A percentile compares a stretch with the other conserved stretches of the same genome.
Evolutionary conservation across 1,140 invertebrate genomes (phyloP).

Genomic region (Eulimnadia texana): DNA sequence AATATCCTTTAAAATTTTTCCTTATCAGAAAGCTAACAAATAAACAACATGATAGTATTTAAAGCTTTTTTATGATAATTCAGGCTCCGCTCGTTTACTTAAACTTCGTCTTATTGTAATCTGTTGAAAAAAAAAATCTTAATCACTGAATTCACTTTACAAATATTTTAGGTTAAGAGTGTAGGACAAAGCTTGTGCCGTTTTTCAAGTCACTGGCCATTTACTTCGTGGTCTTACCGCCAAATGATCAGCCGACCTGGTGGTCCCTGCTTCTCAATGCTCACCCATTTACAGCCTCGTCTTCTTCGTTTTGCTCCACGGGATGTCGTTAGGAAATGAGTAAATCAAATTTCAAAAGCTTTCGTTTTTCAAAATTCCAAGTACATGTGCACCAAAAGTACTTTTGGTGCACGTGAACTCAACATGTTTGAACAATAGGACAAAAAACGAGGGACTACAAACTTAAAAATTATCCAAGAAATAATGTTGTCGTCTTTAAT

Average conservation of each 20-base stretch:
- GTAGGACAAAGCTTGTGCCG: conserved; percentile 60
- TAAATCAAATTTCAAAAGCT: conserved; percentile 30
- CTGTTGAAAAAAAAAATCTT: no score
- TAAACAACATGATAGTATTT: neutral
- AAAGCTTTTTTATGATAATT: neutral
- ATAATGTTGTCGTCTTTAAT: no score
- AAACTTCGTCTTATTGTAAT: neutral
- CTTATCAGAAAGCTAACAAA: neutral
- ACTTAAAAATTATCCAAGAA: no score
- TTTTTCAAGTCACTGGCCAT: conserved; percentile 75
- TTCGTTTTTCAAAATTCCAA: no score
- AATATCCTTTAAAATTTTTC: neutral
- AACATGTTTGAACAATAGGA: no score
- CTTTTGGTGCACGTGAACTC: no score
- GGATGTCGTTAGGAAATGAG: conserved; percentile 53
- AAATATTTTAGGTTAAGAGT: conserved; percentile 43
- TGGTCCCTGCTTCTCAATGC: conserved; percentile 64
- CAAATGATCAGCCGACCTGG: conserved; percentile 40
- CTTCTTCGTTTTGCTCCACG: conserved; percentile 61
- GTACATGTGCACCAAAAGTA: no score
- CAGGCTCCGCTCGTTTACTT: neutral
- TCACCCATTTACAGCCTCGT: conserved; percentile 70
- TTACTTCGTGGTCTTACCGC: conserved; percentile 64
- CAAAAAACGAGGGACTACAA: no score
- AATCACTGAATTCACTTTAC: neutral